Conservation (phyloP, 1,140 invertebrate species). For the Brachionus manjavacas region DNA sequence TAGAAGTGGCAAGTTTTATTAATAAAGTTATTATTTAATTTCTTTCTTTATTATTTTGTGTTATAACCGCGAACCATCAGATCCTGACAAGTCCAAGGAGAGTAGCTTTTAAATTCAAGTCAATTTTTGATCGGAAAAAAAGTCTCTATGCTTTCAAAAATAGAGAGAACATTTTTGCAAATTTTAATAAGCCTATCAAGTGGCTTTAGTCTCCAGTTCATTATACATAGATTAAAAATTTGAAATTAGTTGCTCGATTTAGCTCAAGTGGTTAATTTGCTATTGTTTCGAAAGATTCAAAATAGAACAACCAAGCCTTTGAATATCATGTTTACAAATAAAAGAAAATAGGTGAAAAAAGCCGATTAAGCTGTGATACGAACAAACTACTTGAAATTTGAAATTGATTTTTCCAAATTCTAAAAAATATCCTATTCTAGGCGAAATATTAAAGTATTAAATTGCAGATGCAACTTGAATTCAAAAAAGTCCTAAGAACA, state of each 20-base stretch:
- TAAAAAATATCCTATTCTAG: not conserved
- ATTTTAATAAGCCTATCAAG: not conserved
- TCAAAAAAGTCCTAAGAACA: not conserved
- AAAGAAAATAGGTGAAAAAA: not conserved
- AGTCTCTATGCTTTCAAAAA: no score
- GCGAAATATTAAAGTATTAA: conserved; percentile 12
- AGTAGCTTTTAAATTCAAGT: no score
- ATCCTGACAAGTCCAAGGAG: no score
- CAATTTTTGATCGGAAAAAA: not conserved
- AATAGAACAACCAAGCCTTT: not conserved
- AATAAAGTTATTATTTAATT: no score
- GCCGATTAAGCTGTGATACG: not conserved
- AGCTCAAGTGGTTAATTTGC: not conserved
- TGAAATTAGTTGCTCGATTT: not conserved
- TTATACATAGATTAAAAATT: not conserved
- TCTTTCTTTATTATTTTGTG: no score
- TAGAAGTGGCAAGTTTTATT: no score
- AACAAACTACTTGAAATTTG: conserved; percentile 9
- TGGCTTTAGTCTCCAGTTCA: not conserved
- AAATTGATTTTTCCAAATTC: not conserved
- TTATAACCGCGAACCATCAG: no score
- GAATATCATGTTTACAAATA: not conserved
- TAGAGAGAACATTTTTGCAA: no score
- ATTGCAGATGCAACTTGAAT: conserved; percentile 14
- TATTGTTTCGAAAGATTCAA: not conserved